Evolutionary conservation across 2,888 invertebrate genomes (phyloP).

Genomic region (Epinotia brunnichana): DNA sequence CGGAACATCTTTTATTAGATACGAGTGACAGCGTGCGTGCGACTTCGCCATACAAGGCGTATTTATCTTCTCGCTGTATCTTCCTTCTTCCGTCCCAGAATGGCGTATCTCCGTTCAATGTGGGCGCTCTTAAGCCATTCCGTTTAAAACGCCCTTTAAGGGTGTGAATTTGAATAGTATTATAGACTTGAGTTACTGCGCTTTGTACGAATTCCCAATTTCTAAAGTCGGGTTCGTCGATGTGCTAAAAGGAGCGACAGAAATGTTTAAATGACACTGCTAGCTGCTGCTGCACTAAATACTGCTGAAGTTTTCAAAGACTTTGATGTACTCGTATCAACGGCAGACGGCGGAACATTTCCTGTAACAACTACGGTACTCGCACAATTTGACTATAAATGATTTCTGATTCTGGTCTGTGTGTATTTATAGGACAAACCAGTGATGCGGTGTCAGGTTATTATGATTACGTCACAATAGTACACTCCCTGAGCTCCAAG

Average conservation of each 20-base stretch:
- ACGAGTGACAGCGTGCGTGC: slow-evolving; percentile 39
- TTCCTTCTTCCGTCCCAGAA: slow-evolving; percentile 10
- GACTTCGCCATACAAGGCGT: slow-evolving; percentile 20
- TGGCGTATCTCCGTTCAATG: neutral
- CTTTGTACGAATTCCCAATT: slow-evolving; percentile 32
- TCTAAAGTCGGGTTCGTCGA: slow-evolving; percentile 4
- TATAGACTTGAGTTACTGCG: slow-evolving; percentile 25
- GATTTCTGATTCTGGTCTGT: too few relatives aligned
- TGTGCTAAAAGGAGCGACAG: neutral
- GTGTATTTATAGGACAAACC: too few relatives aligned
- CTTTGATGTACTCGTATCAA: too few relatives aligned
- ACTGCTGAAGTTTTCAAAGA: too few relatives aligned
- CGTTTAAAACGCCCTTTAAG: neutral
- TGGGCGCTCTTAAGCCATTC: neutral
- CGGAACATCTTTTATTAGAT: slow-evolving; percentile 25
- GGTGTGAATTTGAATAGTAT: slow-evolving; percentile 41
- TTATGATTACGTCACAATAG: too few relatives aligned
- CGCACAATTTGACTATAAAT: too few relatives aligned
- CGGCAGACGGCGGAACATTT: too few relatives aligned
- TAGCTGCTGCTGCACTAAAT: too few relatives aligned
- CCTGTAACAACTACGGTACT: too few relatives aligned
- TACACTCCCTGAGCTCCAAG: too few relatives aligned
- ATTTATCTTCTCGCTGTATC: slow-evolving; percentile 37
- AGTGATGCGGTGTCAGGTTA: too few relatives aligned
- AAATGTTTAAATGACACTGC: neutral